Evolutionary conservation across 2,113 vertebrate genomes (phyloP).

Genomic region (Megalops atlanticus): DNA sequence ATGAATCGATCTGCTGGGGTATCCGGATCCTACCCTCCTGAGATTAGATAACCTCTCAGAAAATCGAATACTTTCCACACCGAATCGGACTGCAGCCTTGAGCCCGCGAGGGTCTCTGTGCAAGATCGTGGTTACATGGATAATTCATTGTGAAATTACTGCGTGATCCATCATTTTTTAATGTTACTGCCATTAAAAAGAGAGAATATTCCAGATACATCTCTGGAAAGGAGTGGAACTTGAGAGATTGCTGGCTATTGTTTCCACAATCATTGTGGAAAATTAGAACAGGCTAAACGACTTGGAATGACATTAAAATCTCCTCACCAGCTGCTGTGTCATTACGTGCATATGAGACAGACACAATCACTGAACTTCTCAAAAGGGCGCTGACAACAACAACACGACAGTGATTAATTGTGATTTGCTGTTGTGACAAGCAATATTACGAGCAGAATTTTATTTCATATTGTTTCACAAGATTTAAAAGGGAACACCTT

Average conservation of each 20-base stretch:
- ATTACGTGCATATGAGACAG: neutral
- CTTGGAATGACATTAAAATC: neutral
- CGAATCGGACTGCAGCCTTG: neutral
- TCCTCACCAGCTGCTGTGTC: neutral
- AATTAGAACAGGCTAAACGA: conserved; percentile 2
- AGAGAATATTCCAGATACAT: neutral
- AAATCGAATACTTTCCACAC: conserved; percentile 4
- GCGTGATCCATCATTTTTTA: neutral
- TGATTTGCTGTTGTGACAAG: neutral
- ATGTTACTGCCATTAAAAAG: conserved; percentile 10
- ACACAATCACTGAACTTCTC: neutral
- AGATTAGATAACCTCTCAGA: conserved; percentile 30
- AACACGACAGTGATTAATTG: conserved; percentile 9
- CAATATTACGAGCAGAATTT: neutral
- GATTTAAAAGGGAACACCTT: neutral
- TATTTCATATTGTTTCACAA: neutral
- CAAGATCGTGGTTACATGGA: conserved; percentile 14
- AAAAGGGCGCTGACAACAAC: conserved; percentile 18
- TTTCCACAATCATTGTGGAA: neutral
- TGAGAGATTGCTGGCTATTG: neutral
- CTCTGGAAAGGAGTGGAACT: neutral
- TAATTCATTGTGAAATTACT: conserved; percentile 36
- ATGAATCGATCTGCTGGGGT: conserved; percentile 28
- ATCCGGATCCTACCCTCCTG: conserved; percentile 32
- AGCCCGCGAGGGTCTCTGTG: too few species aligned